Evolutionary conservation across 2,888 invertebrate genomes (phyloP).

Genomic region (Ormyrus rosae): DNA sequence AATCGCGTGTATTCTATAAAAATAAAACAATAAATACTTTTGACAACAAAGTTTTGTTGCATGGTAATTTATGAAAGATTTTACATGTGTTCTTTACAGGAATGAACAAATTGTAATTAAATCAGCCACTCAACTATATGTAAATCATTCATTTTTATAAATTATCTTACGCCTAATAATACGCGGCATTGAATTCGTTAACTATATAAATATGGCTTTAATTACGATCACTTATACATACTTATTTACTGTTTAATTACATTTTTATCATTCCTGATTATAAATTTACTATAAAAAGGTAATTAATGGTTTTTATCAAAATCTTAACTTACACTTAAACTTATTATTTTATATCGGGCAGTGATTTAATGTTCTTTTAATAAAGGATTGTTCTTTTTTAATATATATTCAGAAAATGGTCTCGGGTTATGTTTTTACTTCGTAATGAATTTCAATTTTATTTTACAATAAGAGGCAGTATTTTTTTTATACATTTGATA

Average conservation of each 20-base stretch:
- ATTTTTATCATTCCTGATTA: conserved; percentile 1
- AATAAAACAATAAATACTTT: conserved; percentile 44
- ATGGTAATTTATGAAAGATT: conserved; percentile 21
- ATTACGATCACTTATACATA: conserved; percentile 14
- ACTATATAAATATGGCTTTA: conserved; percentile 42
- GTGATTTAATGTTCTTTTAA: conserved; percentile 5
- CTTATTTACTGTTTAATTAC: conserved; percentile 15
- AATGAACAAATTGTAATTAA: conserved; percentile 15
- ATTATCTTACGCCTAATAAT: conserved; percentile 20
- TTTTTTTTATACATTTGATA: conserved; percentile 8
- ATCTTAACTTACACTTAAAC: background rate
- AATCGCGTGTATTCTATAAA: conserved; percentile 10
- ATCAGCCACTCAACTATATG: background rate
- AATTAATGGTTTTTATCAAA: background rate
- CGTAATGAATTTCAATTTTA: background rate
- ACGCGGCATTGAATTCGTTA: background rate
- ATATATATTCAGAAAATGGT: background rate
- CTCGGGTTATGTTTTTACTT: background rate
- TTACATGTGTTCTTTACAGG: background rate
- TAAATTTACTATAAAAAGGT: background rate
- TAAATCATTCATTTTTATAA: conserved; percentile 3
- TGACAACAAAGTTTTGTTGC: conserved; percentile 15
- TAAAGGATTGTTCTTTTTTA: background rate
- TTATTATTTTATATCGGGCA: background rate
- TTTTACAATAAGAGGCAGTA: background rate